Base-by-base conservation (phyloP, 2,113 vertebrate genomes). In the Chaetura pelagica region DNA sequence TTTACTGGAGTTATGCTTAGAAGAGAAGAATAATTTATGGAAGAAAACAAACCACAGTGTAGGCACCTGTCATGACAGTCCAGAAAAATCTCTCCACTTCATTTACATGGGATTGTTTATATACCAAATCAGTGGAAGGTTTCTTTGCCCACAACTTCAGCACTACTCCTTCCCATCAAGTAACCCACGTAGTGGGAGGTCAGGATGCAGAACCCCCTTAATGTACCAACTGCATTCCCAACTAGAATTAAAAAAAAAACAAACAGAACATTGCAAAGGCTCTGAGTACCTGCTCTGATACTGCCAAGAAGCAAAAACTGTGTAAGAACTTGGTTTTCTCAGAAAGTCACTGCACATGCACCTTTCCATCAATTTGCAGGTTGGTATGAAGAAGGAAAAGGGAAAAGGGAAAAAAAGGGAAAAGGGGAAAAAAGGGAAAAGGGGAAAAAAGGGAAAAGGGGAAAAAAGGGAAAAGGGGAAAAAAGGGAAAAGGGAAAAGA, bases 331-430 rank as follows among this genome's bases (percentile, higher is more conserved):
- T 27, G 3, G 17, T 92, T 72, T 49, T 10, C 35, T 49, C 3
- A 1, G 6, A 12, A 87, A 68, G 18, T 29, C 52, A 57, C 17
- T 46, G 26, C 48, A 64, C 2, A 13, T 9, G 26, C 90, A 12
- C 6, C 10, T 44, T 58, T 30, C 32, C 20, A 68, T 22, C 61
- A 51, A 7, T 72, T 44, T 78, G 6, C 38, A 84, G 29, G 27
- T 48, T 0, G 74, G 30, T 3, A 44, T 10, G 6, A 84, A 58
- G n/a, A n/a, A n/a, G n/a, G n/a, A n/a, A n/a, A n/a, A n/a, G n/a
- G n/a, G n/a, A n/a, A n/a, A n/a, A n/a, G n/a, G n/a, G n/a, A n/a
- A n/a, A n/a, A n/a, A n/a, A n/a, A n/a, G n/a, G n/a, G n/a, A n/a
- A n/a, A n/a, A n/a, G n/a, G n/a, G n/a, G n/a, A n/a, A n/a, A n/a